Base-by-base conservation (phyloP, 2,797 vertebrate genomes). In the Phoebastria nigripes region DNA sequence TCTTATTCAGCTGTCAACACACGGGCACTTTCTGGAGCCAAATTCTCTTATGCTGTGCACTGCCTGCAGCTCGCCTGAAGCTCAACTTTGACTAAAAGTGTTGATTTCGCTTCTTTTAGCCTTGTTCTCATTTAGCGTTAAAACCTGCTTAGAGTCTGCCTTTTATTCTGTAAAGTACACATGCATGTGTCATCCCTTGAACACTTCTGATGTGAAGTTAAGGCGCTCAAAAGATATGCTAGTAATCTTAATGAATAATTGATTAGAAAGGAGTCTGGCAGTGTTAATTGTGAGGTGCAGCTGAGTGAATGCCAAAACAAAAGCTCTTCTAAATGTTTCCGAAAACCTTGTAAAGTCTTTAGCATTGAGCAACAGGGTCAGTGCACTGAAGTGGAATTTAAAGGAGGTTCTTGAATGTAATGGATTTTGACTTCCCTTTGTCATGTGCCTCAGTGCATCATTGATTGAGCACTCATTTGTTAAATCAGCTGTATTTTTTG, bases 371-470 rank as follows among this genome's bases (percentile, higher is more conserved):
- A 98, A 97, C 97, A 98, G 98, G 98, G 98, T 99, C 98, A 98
- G 97, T 95, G 97, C 98, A 97, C 97, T 98, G 98, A 98, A 98
- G 98, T 98, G 98, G 98, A 99, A 99, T 98, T 98, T 98, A 98
- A 98, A 98, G 98, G 98, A 96, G 97, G 74, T 96, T 97, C 98
- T 99, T 99, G 98, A 99, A 98, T 98, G 96, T 99, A 99, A 99
- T 99, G 97, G 99, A 97, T 99, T 99, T 98, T 99, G 99, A 99
- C 99, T 99, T 99, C 98, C 98, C 98, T 98, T 99, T 99, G 98
- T 99, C 99, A 98, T 97, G 94, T 97, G 98, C 99, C 98, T 98
- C 98, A 98, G 96, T 98, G 98, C 98, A 97, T 98, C 98, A 99
- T 99, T 99, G 99, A 99, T 99, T 99, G 98, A 98, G 98, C 93